These are phyloP conservation scores for Microctenopoma lineatum DNA, from an alignment of 2,797 vertebrate species.

Conservation along the genomic window DNA sequence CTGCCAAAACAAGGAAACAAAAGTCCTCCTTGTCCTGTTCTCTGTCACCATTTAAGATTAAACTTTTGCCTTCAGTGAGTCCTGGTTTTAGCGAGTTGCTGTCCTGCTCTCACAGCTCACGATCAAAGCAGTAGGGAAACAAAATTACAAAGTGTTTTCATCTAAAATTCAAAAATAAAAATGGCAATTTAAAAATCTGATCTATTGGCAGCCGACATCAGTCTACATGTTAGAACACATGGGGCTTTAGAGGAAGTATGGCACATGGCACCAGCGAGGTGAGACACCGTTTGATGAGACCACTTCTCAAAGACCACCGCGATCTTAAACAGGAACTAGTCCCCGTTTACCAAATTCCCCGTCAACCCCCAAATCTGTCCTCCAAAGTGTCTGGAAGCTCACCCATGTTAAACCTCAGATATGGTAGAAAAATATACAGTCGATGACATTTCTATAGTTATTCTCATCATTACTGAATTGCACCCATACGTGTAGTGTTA, in stretches of 20 bases:
- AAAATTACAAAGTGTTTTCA: conserved; percentile 86
- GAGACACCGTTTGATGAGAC: conserved; percentile 24
- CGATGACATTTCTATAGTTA: conserved; percentile 84
- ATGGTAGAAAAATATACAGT: conserved; percentile 90
- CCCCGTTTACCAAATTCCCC: conserved; percentile 17
- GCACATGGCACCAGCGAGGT: conserved; percentile 33
- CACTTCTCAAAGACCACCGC: conserved; percentile 11
- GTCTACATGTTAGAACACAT: conserved; percentile 57
- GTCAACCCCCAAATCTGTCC: conserved; percentile 27
- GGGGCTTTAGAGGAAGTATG: conserved; percentile 44
- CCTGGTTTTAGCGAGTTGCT: conserved; percentile 38
- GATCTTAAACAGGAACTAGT: conserved; percentile 14
- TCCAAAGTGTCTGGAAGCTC: conserved; percentile 67
- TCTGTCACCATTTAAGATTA: conserved; percentile 6
- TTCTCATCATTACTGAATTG: conserved; percentile 79
- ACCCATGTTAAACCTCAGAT: conserved; percentile 82
- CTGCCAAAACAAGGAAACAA: conserved; percentile 52
- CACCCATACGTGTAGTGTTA: conserved; percentile 80
- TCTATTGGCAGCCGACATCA: conserved; percentile 74
- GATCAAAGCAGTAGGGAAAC: conserved; percentile 80
- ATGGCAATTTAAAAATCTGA: conserved; percentile 77
- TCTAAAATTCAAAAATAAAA: conserved; percentile 81
- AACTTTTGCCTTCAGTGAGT: conserved; percentile 8
- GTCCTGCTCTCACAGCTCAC: conserved; percentile 60
- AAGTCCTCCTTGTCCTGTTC: conserved; percentile 47